Conservation (phyloP, 2,797 vertebrate species). For the Coregonus sp. region DNA sequence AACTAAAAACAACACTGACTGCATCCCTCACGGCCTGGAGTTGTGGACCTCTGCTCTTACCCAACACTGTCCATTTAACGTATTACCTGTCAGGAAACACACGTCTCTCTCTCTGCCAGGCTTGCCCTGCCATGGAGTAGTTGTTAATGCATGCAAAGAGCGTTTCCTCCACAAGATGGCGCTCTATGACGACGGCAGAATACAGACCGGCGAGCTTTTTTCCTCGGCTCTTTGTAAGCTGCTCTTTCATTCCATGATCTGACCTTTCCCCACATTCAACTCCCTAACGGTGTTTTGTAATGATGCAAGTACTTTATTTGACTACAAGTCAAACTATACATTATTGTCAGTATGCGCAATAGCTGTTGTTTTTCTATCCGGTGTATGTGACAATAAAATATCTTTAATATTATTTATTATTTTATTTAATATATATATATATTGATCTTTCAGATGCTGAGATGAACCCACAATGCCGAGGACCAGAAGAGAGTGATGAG, state of each 20-base stretch:
- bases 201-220: slow-evolving; percentile 72
- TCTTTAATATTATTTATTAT: too few species aligned
- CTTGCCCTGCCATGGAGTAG: slow-evolving; percentile 51
- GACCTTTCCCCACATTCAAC: not conserved
- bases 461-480: slow-evolving; percentile 2
- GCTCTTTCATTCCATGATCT: not conserved
- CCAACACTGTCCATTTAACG: not conserved
- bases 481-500: too few species aligned
- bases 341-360: too few species aligned
- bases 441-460: slow-evolving; percentile 58
- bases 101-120: slow-evolving; percentile 20
- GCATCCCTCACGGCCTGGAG: not conserved
- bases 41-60: not conserved
- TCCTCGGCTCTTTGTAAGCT: slow-evolving; percentile 66
- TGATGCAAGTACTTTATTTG: too few species aligned
- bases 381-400: too few species aligned
- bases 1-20: not conserved
- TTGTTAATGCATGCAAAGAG: slow-evolving; percentile 75
- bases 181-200: slow-evolving; percentile 72
- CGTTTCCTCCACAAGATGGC: slow-evolving; percentile 75
- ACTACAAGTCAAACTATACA: too few species aligned
- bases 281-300: too few species aligned
- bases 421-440: too few species aligned
- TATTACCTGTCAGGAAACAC: not conserved
- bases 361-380: too few species aligned